phyloP scores from a whole-genome alignment of 2,797 vertebrate species.

The Poeciliopsis paucimaculata region DNA sequence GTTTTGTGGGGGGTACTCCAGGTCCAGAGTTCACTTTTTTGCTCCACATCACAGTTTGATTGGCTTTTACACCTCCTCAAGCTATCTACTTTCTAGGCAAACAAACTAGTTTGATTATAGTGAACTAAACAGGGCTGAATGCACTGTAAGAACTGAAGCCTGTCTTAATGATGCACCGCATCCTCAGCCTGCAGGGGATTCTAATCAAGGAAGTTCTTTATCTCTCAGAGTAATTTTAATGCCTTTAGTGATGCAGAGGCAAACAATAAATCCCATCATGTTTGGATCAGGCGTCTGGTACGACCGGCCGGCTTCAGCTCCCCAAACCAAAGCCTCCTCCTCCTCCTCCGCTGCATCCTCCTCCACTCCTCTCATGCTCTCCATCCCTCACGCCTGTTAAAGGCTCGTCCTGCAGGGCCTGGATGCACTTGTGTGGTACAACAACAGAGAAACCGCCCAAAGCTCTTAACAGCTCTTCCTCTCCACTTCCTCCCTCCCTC shows the following conservation, averaged over 20 bases:
- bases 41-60: too few relatives aligned
- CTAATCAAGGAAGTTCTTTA: slow-evolving; percentile 68
- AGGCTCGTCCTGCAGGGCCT: slow-evolving; percentile 85
- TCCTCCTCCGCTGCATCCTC: slow-evolving; percentile 36
- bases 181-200: slow-evolving; percentile 47
- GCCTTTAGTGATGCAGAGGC: slow-evolving; percentile 67
- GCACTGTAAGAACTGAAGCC: slow-evolving; percentile 12
- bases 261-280: slow-evolving; percentile 83
- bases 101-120: too few relatives aligned
- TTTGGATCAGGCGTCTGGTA: slow-evolving; percentile 80
- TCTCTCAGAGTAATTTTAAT: slow-evolving; percentile 72
- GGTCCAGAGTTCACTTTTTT: too few relatives aligned
- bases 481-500: slow-evolving; percentile 76
- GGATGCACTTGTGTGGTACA: slow-evolving; percentile 85
- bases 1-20: too few relatives aligned
- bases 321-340: slow-evolving; percentile 64
- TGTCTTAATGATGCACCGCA: slow-evolving; percentile 47
- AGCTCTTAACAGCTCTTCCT: slow-evolving; percentile 82
- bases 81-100: too few relatives aligned
- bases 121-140: too few relatives aligned
- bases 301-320: slow-evolving; percentile 71
- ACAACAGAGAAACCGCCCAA: slow-evolving; percentile 85
- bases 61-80: too few relatives aligned
- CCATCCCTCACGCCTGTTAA: slow-evolving; percentile 83
- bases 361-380: slow-evolving; percentile 76